Evolutionary conservation across 2,888 invertebrate genomes (phyloP), one percentile per base, ranked within the genome.

Genomic region (Argyra leucocephala): DNA sequence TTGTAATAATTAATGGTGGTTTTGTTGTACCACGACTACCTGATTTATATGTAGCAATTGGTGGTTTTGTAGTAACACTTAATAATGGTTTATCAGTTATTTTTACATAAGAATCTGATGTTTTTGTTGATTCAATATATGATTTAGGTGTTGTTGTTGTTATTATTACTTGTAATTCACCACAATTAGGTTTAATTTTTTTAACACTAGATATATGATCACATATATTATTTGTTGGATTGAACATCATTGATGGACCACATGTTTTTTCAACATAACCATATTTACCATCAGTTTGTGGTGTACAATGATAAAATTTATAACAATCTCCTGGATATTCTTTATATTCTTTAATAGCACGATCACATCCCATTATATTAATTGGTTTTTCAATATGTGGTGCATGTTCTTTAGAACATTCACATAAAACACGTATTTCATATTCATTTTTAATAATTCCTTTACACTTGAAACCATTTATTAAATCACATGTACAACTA

Each of bases 381-480:
- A 73, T 73, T 3, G 75, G 76, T 36, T 72, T 69, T 31, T 76
- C 74, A 0, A 71, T 73, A 0, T 74, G 72, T n/a, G 69, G 67
- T 2, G 68, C 66, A 1, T 71, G 69, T 0, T 70, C 67, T 0
- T 67, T 36, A 18, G 63, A 64, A 74, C 89, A 90, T 65, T 82
- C 77, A 74, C 93, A 93, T 58, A 85, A 82, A 1, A 92, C 88
- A 36, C 89, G 83, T 63, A 93, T 86, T 79, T 94, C 93, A 74
- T 93, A 93, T 81, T 94, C 93, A 1, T 86, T 83, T 48, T 48
- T 48, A 71, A 94, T 94, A 15, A 76, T 73, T 65, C 84, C 84
- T 60, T 77, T 79, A 74, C 93, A 93, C 6, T 85, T 77, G 0
- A 93, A 80, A 0, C 93, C 93, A 18, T 82, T 81, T 70, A 89